Conservation (phyloP, 1,140 invertebrate species). For the Magallana ariakensis region DNA sequence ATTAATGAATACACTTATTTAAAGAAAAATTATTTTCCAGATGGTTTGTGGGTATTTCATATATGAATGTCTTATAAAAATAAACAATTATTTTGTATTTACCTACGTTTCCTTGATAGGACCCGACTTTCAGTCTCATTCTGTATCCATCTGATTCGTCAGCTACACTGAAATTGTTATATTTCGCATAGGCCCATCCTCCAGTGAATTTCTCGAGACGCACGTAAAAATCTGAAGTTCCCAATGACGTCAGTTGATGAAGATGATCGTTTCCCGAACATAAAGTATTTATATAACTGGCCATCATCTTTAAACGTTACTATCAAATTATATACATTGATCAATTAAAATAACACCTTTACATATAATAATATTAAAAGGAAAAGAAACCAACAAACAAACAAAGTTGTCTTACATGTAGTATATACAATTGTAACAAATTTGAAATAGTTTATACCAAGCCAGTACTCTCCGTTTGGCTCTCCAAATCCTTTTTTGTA, state of each 20-base stretch:
- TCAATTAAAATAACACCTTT: too few relatives aligned
- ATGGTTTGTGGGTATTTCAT: too few relatives aligned
- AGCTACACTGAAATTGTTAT: not conserved
- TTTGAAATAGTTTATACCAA: not conserved
- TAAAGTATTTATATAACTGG: too few relatives aligned
- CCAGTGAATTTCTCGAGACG: not conserved
- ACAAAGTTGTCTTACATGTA: too few relatives aligned
- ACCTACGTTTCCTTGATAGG: not conserved
- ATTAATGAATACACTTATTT: too few relatives aligned
- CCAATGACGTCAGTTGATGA: not conserved
- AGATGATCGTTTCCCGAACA: not conserved
- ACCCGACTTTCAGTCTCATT: not conserved
- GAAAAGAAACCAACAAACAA: too few relatives aligned
- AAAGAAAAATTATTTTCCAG: too few relatives aligned
- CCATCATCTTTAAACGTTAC: too few relatives aligned
- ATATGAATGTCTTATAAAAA: too few relatives aligned
- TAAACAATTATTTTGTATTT: too few relatives aligned
- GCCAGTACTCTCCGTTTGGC: conserved; percentile 35
- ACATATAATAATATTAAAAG: too few relatives aligned
- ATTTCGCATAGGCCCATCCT: not conserved
- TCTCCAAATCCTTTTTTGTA: conserved; percentile 44
- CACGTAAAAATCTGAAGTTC: not conserved
- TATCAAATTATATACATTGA: too few relatives aligned
- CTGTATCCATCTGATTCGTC: not conserved
- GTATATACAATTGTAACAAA: not conserved